Evolutionary conservation across 2,888 invertebrate species (phyloP), one percentile per base, ranked within the genome.

Genomic region (Drosophila mimetica): DNA sequence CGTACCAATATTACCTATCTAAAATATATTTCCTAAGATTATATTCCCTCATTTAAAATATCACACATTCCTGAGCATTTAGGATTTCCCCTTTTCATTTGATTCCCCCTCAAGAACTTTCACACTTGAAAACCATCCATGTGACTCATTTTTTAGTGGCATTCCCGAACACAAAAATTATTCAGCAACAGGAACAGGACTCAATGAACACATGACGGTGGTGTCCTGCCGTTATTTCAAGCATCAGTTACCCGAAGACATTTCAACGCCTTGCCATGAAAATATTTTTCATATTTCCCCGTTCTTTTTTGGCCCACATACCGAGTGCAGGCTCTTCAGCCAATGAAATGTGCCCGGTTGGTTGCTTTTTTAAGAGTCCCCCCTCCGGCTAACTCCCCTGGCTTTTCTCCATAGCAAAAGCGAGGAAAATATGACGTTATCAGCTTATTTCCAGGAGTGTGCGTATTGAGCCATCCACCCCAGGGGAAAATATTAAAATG

Each of bases 401-500:
- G 32, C 52, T 14, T 9, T 52, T 36, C 41, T 16, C 28, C n/a
- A 14, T 25, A 25, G 3, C 4, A 8, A 9, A 3, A 11, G 25
- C 16, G 18, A 11, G n/a, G 18, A 22, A 48, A 57, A 55, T 64
- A 70, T 70, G 47, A 64, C 53, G 41, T 36, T 74, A 79, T 77
- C 72, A 84, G 79, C 67, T 71, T 77, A 78, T 70, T 69, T 39
- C 42, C 57, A 32, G 66, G 85, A 77, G 84, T 79, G 66, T 83
- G 82, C 82, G 82, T 76, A 63, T 55, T 74, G 65, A 46, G 55
- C 41, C 42, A 28, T 41, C 63, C 64, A 65, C 73, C 70, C 83
- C 32, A 41, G 72, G 75, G 79, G 75, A 52, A 47, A 76, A 83
- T 79, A 88, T 89, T 85, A 88, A 90, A 88, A 90, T 89, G 90